A percentile compares a stretch with the other conserved stretches of the same genome.
phyloP scores from a whole-genome alignment of 2,797 vertebrate species.

The Galagoides demidoff region DNA sequence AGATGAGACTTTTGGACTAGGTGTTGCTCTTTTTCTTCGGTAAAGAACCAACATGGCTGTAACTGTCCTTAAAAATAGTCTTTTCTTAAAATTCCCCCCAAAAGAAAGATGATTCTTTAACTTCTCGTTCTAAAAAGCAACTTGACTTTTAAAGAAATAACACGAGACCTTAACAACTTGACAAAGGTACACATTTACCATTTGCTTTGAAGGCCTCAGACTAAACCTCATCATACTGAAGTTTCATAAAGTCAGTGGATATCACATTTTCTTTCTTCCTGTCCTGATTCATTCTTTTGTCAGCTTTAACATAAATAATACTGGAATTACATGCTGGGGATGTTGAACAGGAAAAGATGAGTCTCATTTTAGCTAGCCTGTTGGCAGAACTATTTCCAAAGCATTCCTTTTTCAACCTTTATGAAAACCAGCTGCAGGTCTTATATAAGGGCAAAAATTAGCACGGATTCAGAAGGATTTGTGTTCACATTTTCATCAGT shows the following conservation, averaged over 20 bases:
- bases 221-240: conserved; percentile 27
- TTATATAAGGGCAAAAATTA: conserved; percentile 49
- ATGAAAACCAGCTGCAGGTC: conserved; percentile 13
- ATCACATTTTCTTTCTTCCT: neutral
- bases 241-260: conserved; percentile 49
- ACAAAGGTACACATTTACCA: conserved; percentile 67
- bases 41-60: neutral
- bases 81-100: conserved; percentile 52
- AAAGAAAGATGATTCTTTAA: conserved; percentile 60
- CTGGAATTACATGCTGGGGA: neutral
- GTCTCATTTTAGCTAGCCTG: neutral
- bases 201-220: conserved; percentile 52
- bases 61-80: conserved; percentile 20
- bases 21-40: neutral
- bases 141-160: conserved; percentile 73
- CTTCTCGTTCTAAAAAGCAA: conserved; percentile 59
- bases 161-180: conserved; percentile 46
- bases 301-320: neutral
- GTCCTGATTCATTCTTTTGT: neutral
- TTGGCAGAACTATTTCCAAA: neutral
- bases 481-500: neutral
- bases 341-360: conserved; percentile 47
- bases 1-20: neutral
- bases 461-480: neutral
- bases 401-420: neutral